These are phyloP conservation scores for Columba guinea DNA, from an alignment of 2,797 vertebrate genomes.

Conservation along the genomic window DNA sequence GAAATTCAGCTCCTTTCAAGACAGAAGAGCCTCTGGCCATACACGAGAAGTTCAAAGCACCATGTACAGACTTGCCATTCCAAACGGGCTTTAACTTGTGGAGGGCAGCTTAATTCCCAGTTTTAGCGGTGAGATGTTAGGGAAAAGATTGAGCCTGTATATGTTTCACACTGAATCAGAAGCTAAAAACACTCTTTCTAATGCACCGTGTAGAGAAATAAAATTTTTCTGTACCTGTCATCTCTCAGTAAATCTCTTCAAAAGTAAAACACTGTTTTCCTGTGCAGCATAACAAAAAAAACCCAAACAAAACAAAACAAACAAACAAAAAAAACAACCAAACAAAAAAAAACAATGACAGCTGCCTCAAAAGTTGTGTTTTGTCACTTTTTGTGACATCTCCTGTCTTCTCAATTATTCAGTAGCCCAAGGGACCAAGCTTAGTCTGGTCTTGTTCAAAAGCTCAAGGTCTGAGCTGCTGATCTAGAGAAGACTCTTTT, in stretches of 20 bases:
- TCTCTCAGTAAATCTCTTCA: not conserved
- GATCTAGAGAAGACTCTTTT: not conserved
- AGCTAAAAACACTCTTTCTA: not conserved
- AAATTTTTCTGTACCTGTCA: not conserved
- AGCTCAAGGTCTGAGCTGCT: not conserved
- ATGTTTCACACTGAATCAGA: not conserved
- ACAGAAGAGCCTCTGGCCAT: not conserved
- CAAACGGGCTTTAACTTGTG: not conserved
- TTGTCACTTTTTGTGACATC: not conserved
- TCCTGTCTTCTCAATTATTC: not conserved
- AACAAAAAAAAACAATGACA: not conserved
- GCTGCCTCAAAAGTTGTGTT: not conserved
- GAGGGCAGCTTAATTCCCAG: not conserved
- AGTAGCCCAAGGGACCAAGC: not conserved
- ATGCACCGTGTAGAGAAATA: not conserved
- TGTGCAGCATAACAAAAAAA: not conserved
- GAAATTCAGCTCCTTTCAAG: not conserved
- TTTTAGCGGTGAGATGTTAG: not conserved
- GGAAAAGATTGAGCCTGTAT: not conserved
- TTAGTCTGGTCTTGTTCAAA: not conserved
- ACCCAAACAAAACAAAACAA: not conserved
- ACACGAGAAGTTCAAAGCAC: not conserved
- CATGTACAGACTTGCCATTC: not conserved
- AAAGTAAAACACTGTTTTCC: not conserved
- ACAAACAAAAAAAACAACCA: not conserved